These are phyloP conservation scores for Meloidogyne exigua DNA, from an alignment of 1,140 invertebrate species.

Conservation along the genomic window DNA sequence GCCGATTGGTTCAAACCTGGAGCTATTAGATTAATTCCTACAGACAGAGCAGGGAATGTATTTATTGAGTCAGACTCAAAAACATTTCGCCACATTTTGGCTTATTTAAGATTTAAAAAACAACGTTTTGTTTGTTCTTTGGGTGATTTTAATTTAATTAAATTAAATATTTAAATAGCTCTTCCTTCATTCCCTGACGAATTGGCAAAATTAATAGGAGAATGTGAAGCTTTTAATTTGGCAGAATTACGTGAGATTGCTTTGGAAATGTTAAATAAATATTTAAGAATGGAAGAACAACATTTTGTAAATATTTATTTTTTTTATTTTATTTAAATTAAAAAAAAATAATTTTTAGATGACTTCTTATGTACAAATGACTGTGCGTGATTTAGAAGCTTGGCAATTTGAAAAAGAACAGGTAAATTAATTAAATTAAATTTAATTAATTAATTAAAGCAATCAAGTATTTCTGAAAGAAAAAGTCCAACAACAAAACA, in stretches of 20 bases:
- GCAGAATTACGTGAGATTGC: conserved; percentile 59
- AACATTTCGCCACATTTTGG: conserved; percentile 57
- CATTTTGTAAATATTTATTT: conserved; percentile 58
- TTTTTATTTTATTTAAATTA: background rate
- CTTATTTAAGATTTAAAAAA: conserved; percentile 61
- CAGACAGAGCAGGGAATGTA: conserved; percentile 61
- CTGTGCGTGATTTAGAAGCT: conserved; percentile 56
- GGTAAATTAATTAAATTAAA: conserved; percentile 26
- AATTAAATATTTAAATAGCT: conserved; percentile 27
- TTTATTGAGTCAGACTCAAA: conserved; percentile 60
- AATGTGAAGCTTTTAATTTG: conserved; percentile 61
- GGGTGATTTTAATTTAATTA: background rate
- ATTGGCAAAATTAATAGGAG: conserved; percentile 60
- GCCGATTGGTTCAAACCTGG: conserved; percentile 42
- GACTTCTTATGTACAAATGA: conserved; percentile 56
- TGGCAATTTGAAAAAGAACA: conserved; percentile 62
- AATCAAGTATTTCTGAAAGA: background rate
- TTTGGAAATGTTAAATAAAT: conserved; percentile 59
- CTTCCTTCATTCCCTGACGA: conserved; percentile 63
- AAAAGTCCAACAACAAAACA: conserved; percentile 1
- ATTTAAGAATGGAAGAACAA: conserved; percentile 60
- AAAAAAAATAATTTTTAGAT: conserved; percentile 10
- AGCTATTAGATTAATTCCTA: conserved; percentile 45
- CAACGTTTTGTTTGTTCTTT: conserved; percentile 58
- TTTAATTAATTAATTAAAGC: background rate